phyloP scores from a whole-genome alignment of 2,113 vertebrate species.

The Protobothrops flavoviridis region DNA sequence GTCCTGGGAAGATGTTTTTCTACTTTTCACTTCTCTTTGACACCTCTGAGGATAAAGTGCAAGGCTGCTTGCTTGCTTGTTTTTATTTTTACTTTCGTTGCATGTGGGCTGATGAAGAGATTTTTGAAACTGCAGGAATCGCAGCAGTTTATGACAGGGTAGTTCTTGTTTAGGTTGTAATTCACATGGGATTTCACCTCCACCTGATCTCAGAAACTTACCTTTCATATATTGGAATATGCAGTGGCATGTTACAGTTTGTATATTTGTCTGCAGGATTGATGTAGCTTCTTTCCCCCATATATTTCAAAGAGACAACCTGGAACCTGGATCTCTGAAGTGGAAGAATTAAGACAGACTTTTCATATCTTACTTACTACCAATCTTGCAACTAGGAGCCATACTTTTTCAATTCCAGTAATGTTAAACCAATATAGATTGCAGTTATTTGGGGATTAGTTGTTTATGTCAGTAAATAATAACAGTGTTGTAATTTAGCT shows the following conservation, averaged over 20 bases:
- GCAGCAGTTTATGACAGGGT: not conserved
- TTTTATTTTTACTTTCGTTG: not conserved
- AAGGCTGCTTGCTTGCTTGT: not conserved
- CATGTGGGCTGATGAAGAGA: not conserved
- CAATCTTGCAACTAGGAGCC: slow-evolving; percentile 29
- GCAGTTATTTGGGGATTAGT: slow-evolving; percentile 33
- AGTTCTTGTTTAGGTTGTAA: not conserved
- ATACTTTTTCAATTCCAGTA: slow-evolving; percentile 46
- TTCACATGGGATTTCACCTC: not conserved
- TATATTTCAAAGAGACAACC: slow-evolving; percentile 39
- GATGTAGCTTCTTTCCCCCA: not conserved
- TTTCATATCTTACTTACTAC: not conserved
- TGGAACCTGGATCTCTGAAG: not conserved
- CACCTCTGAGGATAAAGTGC: not conserved
- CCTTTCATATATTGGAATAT: not conserved
- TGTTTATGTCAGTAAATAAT: slow-evolving; percentile 1
- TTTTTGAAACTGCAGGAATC: not conserved
- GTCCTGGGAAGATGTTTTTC: not conserved
- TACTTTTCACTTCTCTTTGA: not conserved
- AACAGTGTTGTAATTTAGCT: not conserved
- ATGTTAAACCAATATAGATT: slow-evolving; percentile 41
- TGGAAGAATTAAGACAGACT: slow-evolving; percentile 17
- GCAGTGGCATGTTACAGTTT: not conserved
- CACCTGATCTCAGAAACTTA: not conserved
- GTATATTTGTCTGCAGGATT: not conserved